Evolutionary conservation across 2,113 vertebrate species (phyloP), one percentile per base, ranked within the genome.

Genomic region (Cranoglanis bouderius): DNA sequence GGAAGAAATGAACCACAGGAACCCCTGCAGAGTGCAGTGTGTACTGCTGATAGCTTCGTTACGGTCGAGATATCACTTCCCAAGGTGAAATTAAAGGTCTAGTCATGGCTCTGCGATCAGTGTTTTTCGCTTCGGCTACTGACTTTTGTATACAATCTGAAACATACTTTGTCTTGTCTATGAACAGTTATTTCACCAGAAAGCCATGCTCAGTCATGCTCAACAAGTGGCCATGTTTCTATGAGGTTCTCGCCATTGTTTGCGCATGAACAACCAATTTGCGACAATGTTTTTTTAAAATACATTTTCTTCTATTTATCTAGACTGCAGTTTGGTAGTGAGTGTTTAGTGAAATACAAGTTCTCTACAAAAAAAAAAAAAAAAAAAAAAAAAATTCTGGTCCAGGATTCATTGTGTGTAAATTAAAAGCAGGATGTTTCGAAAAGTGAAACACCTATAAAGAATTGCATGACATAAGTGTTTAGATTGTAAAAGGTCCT

Each of bases 21-120:
- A 88, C 59, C 61, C 82, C 89, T 61, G 59, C 84, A 87, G 86
- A 90, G 88, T 88, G 89, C 78, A 90, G 80, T 82, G 67, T 49
- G 26, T 85, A 85, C 86, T 38, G 70, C 85, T 89, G 87, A 92
- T 90, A 88, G 85, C 78, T 88, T 85, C 78, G 84, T 88, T 90
- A 89, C 40, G 46, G 51, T 46, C 57, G 51, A 84, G 77, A 86
- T 86, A 86, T 82, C 32, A 86, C 81, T 88, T 90, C 78, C 83
- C 63, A 81, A 82, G 90, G 85, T 89, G 85, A 90, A 91, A 90
- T 90, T 89, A 91, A 88, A 91, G 88, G 91, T 91, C 72, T 80
- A 55, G 32, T 82, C 59, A 75, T 43, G 81, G 65, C 18, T 29
- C 24, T 35, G 29, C 21, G 74, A 88, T 88, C 63, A 74, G 10